Evolutionary conservation across 2,113 vertebrate species (phyloP).

Genomic region (Tragelaphus imberbis): DNA sequence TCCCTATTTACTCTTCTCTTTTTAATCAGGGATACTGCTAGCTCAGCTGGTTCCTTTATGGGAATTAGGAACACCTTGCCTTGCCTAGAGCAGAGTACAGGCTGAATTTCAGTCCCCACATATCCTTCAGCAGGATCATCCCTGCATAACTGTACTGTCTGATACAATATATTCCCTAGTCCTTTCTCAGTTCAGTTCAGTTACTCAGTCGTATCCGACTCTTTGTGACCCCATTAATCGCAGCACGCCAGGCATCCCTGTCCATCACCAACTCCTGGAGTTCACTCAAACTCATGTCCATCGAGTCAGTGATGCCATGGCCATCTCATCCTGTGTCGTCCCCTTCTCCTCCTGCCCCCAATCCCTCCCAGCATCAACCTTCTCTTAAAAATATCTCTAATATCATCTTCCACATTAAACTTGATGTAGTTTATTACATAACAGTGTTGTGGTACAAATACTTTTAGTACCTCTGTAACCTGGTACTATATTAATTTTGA

Average conservation of each 20-base stretch:
- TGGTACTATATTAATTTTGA: background rate
- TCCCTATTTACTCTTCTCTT: background rate
- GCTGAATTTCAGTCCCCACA: background rate
- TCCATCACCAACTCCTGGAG: too few relatives aligned
- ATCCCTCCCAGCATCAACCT: background rate
- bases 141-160: background rate
- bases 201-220: too few relatives aligned
- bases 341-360: too few relatives aligned
- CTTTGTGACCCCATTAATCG: too few relatives aligned
- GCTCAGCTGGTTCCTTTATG: background rate
- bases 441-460: background rate
- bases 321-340: too few relatives aligned
- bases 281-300: too few relatives aligned
- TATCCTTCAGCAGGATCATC: background rate
- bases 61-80: background rate
- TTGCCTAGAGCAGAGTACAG: background rate
- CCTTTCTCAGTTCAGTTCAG: background rate
- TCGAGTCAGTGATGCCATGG: too few relatives aligned
- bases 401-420: background rate
- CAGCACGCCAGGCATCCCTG: too few relatives aligned
- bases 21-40: background rate
- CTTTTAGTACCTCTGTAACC: background rate
- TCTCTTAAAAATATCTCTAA: background rate
- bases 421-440: background rate
- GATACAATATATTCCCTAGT: background rate